phyloP scores from a whole-genome alignment of 2,888 invertebrate species.

The Tanypteryx hageni region DNA sequence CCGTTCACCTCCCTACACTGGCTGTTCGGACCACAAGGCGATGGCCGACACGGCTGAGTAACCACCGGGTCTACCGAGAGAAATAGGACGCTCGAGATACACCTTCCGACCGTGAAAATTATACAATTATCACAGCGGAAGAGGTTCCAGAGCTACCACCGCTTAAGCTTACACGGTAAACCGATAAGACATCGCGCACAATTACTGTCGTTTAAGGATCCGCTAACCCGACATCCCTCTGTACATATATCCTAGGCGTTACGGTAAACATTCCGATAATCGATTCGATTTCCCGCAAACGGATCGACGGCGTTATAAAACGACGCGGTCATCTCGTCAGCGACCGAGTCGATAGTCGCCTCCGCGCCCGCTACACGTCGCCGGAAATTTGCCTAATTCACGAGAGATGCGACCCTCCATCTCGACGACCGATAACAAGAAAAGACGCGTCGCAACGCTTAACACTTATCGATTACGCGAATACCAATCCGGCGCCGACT shows the following conservation, averaged over 20 bases:
- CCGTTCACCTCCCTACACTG: constrained; percentile 76
- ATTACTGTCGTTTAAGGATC: constrained; percentile 86
- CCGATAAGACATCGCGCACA: constrained; percentile 80
- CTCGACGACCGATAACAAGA: too few species aligned
- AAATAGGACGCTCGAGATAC: constrained; percentile 14
- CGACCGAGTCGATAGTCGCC: constrained; percentile 76
- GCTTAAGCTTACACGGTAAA: constrained; percentile 67
- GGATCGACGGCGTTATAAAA: too few species aligned
- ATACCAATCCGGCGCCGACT: too few species aligned
- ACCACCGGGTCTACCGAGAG: constrained; percentile 66
- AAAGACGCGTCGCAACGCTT: too few species aligned
- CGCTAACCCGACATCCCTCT: too few species aligned
- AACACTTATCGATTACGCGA: too few species aligned
- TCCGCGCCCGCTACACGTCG: constrained; percentile 76
- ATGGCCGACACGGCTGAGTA: constrained; percentile 67
- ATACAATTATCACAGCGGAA: constrained; percentile 67
- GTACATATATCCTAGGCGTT: constrained; percentile 83
- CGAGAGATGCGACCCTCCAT: background rate
- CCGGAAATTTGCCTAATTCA: constrained; percentile 75
- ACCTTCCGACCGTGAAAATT: background rate
- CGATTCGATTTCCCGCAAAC: constrained; percentile 83
- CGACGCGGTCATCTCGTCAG: constrained; percentile 75
- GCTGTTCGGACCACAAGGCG: constrained; percentile 72
- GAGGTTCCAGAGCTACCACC: constrained; percentile 74
- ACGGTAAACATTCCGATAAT: constrained; percentile 86